These are phyloP conservation scores for Melanotus villosus DNA, from an alignment of 2,888 invertebrate species.

Conservation along the genomic window DNA sequence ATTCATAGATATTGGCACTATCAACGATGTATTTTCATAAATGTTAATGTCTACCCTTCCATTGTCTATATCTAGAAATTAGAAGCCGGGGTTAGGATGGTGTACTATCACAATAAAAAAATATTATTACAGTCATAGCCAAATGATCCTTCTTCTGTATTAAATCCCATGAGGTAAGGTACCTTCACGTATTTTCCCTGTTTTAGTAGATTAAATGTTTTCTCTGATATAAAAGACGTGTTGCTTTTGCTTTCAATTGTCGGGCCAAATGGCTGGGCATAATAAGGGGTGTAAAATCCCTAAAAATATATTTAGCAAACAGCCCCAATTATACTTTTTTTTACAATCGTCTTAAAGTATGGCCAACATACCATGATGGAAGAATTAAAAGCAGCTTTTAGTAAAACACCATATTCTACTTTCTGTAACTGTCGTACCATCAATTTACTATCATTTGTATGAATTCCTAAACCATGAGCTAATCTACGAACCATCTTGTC, in stretches of 20 bases:
- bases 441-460: not conserved
- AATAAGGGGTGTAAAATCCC: conserved; percentile 28
- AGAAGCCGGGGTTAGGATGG: no score
- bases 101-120: no score
- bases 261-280: conserved; percentile 30
- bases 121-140: conserved; percentile 28
- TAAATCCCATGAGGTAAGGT: conserved; percentile 32
- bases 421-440: conserved; percentile 19
- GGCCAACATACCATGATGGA: conserved; percentile 31
- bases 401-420: conserved; percentile 18
- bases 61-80: conserved; percentile 11
- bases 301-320: conserved; percentile 6
- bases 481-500: conserved; percentile 4
- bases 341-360: no score
- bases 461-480: conserved; percentile 21
- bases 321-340: not conserved
- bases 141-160: conserved; percentile 42
- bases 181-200: conserved; percentile 21
- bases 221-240: conserved; percentile 26
- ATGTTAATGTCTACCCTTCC: conserved; percentile 20
- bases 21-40: conserved; percentile 3
- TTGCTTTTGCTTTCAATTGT: conserved; percentile 24
- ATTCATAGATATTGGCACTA: conserved; percentile 29
- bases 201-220: conserved; percentile 3
- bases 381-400: conserved; percentile 24